phyloP scores from a whole-genome alignment of 2,113 vertebrate species.

The Protobothrops flavoviridis region DNA sequence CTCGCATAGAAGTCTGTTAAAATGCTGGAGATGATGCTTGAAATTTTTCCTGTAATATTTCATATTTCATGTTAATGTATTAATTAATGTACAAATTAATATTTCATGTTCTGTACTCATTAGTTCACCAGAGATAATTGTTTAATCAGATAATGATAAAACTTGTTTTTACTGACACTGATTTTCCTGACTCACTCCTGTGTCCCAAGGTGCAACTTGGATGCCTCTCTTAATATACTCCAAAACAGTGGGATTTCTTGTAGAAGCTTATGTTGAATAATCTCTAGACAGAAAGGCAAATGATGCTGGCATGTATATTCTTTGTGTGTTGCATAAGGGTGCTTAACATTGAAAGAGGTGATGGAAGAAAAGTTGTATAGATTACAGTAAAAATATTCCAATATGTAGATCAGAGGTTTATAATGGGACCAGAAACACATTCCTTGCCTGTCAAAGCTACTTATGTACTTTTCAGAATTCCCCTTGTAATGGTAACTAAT shows the following conservation, averaged over 20 bases:
- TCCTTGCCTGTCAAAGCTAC: neutral
- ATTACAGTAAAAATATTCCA: neutral
- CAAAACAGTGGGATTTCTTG: neutral
- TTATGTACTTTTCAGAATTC: neutral
- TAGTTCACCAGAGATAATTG: neutral
- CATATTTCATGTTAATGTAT: neutral
- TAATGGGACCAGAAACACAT: neutral
- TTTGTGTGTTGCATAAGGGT: neutral
- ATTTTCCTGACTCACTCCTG: neutral
- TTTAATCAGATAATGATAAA: neutral
- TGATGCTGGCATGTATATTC: neutral
- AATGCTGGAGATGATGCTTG: neutral
- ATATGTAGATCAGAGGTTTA: neutral
- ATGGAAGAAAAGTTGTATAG: neutral
- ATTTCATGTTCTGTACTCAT: neutral
- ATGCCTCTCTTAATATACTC: neutral
- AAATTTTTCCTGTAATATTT: neutral
- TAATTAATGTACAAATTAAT: neutral
- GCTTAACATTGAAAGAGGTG: neutral
- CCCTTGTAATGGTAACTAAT: constrained; percentile 20
- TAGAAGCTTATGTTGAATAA: neutral
- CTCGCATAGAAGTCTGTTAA: neutral
- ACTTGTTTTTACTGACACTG: neutral
- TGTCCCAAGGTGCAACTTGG: neutral
- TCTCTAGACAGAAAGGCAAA: neutral